These are phyloP conservation scores for Mesorhabditis belari DNA, from an alignment of 2,888 invertebrate species.

Conservation along the genomic window DNA sequence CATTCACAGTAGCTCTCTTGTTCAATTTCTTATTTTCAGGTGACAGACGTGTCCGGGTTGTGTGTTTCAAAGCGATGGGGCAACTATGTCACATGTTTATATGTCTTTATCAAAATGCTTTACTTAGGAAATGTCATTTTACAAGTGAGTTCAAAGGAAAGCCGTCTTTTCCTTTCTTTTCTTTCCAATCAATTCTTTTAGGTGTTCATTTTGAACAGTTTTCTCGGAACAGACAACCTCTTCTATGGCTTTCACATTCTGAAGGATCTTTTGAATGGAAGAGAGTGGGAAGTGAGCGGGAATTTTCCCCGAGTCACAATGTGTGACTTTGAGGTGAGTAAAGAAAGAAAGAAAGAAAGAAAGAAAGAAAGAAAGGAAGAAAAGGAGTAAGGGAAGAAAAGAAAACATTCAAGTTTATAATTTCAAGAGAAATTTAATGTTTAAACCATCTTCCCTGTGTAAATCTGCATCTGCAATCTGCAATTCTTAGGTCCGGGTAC, in stretches of 20 bases:
- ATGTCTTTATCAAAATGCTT: conserved; percentile 53
- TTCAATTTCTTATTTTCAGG: conserved; percentile 22
- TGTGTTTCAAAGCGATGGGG: conserved; percentile 54
- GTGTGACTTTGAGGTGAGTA: conserved; percentile 53
- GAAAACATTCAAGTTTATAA: too few species aligned
- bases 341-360: background rate
- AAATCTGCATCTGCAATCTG: background rate
- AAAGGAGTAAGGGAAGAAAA: too few species aligned
- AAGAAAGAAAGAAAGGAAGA: too few species aligned
- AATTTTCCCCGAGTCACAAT: conserved; percentile 54
- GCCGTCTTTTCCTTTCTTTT: background rate
- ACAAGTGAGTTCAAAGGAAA: conserved; percentile 14
- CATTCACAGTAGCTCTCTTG: background rate
- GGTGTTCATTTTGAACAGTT: conserved; percentile 54
- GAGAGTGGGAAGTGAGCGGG: conserved; percentile 53
- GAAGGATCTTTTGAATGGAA: conserved; percentile 51
- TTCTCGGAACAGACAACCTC: conserved; percentile 53
- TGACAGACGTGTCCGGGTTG: conserved; percentile 51
- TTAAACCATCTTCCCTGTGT: too few species aligned
- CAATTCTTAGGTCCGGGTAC: conserved; percentile 53
- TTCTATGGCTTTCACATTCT: conserved; percentile 55
- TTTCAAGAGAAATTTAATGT: too few species aligned
- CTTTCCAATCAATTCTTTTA: conserved; percentile 17
- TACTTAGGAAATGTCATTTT: conserved; percentile 53
- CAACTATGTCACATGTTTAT: conserved; percentile 54